Percentiles rank a stretch among this genome's conserved stretches.
phyloP scores from a whole-genome alignment of 1,140 invertebrate species.

The Dicyema japonicum region DNA sequence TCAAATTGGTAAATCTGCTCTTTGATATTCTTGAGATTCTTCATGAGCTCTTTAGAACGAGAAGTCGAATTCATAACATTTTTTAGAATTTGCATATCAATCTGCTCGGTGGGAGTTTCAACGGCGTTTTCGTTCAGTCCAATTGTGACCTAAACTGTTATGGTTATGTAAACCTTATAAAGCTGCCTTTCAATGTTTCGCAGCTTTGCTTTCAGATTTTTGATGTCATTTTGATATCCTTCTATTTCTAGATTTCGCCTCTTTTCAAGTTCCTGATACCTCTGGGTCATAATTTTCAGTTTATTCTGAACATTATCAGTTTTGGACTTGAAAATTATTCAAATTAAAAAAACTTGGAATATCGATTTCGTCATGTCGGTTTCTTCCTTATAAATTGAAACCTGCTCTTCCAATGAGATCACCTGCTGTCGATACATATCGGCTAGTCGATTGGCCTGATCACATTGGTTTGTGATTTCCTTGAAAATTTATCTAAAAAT shows the following conservation, averaged over 20 bases:
- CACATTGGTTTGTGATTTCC: conserved; percentile 12
- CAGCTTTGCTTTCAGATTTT: conserved; percentile 12
- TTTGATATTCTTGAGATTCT: conserved; percentile 16
- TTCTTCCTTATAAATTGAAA: conserved; percentile 5
- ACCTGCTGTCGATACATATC: conserved; percentile 20
- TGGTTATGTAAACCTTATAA: conserved; percentile 11
- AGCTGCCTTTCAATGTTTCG: conserved; percentile 18
- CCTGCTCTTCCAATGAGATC: conserved; percentile 12
- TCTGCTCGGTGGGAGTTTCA: too few species aligned
- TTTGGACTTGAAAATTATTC: conserved; percentile 8
- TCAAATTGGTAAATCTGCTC: conserved; percentile 16
- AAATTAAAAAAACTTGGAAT: conserved; percentile 10
- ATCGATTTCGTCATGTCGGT: conserved; percentile 15
- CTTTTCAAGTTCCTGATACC: conserved; percentile 17
- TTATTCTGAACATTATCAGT: conserved; percentile 15
- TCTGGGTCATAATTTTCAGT: conserved; percentile 14
- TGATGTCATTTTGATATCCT: conserved; percentile 21
- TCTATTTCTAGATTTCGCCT: conserved; percentile 17
- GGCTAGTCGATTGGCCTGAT: conserved; percentile 13
- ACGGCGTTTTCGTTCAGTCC: too few species aligned
- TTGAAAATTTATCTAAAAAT: conserved; percentile 9
- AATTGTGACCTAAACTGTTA: too few species aligned
- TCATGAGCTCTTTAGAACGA: conserved; percentile 13
- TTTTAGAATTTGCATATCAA: conserved; percentile 14
- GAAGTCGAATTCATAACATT: conserved; percentile 14